Conservation (phyloP, 2,797 vertebrate species). For the Acrossocheilus fasciatus region DNA sequence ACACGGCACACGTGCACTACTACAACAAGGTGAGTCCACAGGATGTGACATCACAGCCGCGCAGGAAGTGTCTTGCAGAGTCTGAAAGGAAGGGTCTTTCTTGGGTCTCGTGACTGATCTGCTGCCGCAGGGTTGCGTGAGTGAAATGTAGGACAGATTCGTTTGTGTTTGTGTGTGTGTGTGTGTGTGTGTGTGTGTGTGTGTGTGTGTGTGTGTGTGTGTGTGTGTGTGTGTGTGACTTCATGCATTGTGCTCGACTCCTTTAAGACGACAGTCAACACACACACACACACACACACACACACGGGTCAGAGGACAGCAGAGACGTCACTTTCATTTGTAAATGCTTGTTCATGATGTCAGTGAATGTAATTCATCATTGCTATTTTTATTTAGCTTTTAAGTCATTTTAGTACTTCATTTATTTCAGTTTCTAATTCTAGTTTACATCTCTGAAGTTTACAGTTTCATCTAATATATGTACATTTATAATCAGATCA, state of each 20-base stretch:
- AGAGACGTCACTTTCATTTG: background rate
- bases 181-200: constrained; percentile 25
- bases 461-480: background rate
- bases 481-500: background rate
- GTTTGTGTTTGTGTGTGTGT: constrained; percentile 15
- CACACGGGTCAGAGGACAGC: background rate
- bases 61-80: background rate
- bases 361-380: too few relatives aligned
- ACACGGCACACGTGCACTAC: constrained; percentile 89
- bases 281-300: too few relatives aligned
- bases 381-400: background rate
- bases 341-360: background rate
- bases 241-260: background rate
- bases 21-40: constrained; percentile 89
- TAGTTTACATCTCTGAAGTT: background rate
- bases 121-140: constrained; percentile 12
- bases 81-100: background rate
- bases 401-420: background rate
- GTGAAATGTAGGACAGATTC: constrained; percentile 7
- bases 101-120: background rate
- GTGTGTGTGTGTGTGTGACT: constrained; percentile 18
- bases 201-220: constrained; percentile 4
- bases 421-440: too few relatives aligned
- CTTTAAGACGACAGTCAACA: background rate
- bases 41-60: background rate